phyloP scores from a whole-genome alignment of 2,888 invertebrate genomes.

The Apamea monoglypha region DNA sequence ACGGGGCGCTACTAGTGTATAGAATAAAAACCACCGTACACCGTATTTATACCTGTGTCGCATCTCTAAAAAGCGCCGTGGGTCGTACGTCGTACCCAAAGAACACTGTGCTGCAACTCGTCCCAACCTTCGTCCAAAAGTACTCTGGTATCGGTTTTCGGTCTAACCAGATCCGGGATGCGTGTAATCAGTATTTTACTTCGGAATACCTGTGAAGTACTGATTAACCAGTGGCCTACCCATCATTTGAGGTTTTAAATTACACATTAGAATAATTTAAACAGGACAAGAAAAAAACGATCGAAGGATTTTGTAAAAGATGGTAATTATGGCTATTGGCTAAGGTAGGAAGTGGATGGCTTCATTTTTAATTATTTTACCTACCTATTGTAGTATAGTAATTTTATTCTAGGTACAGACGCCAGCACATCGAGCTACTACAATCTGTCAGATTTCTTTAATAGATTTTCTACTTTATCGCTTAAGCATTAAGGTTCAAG shows the following conservation, averaged over 20 bases:
- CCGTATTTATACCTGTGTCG: background rate
- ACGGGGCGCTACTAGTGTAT: too few species aligned
- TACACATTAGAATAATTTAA: background rate
- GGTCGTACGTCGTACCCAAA: background rate
- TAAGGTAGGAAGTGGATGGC: too few species aligned
- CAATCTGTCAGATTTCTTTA: too few species aligned
- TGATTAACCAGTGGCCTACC: background rate
- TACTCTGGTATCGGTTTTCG: background rate
- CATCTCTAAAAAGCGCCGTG: background rate
- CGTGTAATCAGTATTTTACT: constrained; percentile 20
- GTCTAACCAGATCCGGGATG: constrained; percentile 19
- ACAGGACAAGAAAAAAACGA: background rate
- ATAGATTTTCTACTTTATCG: too few species aligned
- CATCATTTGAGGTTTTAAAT: background rate
- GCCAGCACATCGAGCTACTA: too few species aligned
- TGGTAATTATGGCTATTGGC: background rate
- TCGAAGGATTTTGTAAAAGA: background rate
- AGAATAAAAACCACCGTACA: background rate
- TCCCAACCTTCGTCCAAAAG: background rate
- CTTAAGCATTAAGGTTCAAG: too few species aligned
- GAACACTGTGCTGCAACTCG: background rate
- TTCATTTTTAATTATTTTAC: too few species aligned
- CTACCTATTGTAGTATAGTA: too few species aligned
- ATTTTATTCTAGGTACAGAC: too few species aligned
- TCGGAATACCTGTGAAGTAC: background rate